Percentiles rank a stretch among this genome's conserved stretches.
Conservation (phyloP, 1,140 invertebrate genomes). For the Heliconius congener region DNA sequence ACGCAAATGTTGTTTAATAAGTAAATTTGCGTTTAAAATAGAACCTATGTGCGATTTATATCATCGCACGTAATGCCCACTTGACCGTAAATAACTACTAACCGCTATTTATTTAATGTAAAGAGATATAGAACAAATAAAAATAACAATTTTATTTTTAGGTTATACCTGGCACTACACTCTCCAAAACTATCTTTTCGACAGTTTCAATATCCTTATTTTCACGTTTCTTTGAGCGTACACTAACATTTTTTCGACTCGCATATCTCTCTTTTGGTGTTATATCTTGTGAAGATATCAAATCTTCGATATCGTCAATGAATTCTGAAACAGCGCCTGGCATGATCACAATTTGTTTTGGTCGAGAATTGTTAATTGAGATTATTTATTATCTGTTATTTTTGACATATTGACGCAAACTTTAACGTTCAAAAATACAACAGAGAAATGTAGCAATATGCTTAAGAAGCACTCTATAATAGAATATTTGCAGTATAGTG, state of each 20-base stretch:
- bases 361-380: not conserved
- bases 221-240: conserved; percentile 82
- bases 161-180: conserved; percentile 91
- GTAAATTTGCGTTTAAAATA: not conserved
- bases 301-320: conserved; percentile 90
- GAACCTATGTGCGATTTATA: not conserved
- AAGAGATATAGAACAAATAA: no score
- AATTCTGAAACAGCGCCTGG: conserved; percentile 83
- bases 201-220: conserved; percentile 56
- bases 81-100: no score
- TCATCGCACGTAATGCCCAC: no score
- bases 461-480: no score
- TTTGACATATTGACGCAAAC: not conserved
- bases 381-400: not conserved
- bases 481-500: no score
- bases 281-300: conserved; percentile 89
- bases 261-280: conserved; percentile 88
- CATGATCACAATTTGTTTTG: conserved; percentile 62
- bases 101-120: no score
- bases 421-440: not conserved
- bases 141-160: conserved; percentile 59
- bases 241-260: conserved; percentile 85
- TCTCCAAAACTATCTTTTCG: conserved; percentile 78
- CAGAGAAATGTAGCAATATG: not conserved
- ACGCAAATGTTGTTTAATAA: not conserved